A percentile compares a stretch with the other conserved stretches of the same genome.
Conservation (phyloP, 2,888 invertebrate species). For the Dastarcus helophoroides region DNA sequence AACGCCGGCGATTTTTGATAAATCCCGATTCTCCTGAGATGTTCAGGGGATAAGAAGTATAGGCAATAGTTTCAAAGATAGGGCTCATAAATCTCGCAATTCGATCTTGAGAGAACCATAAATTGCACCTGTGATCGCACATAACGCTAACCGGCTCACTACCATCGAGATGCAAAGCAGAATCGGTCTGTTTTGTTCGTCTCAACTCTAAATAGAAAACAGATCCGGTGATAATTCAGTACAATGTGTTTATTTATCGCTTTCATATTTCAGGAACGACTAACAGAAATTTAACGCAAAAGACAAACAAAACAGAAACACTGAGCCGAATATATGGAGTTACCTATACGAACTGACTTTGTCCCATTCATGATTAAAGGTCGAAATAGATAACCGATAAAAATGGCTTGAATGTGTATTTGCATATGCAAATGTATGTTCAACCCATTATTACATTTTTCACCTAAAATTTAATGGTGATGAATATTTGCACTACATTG, state of each 20-base stretch:
- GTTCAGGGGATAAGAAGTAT: slow-evolving; percentile 35
- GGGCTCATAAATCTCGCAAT: slow-evolving; percentile 37
- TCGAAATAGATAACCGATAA: too few species aligned
- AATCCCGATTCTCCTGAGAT: slow-evolving; percentile 34
- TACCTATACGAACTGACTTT: too few species aligned
- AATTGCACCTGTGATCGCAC: slow-evolving; percentile 38
- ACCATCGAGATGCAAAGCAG: slow-evolving; percentile 30
- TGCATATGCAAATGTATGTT: too few species aligned
- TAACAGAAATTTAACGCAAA: too few species aligned
- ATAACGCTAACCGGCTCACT: slow-evolving; percentile 27
- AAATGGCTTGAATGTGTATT: too few species aligned
- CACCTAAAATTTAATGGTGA: too few species aligned
- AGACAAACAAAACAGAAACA: too few species aligned
- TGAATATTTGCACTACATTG: too few species aligned
- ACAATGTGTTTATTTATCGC: slow-evolving; percentile 32
- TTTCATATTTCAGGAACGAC: slow-evolving; percentile 23
- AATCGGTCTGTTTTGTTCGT: slow-evolving; percentile 20
- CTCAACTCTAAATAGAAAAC: slow-evolving; percentile 26
- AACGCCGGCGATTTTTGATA: slow-evolving; percentile 35
- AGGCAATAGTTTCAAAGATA: slow-evolving; percentile 38
- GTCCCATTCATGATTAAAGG: too few species aligned
- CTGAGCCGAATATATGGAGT: too few species aligned
- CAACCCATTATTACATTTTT: too few species aligned
- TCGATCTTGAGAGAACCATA: slow-evolving; percentile 38
- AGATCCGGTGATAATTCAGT: slow-evolving; percentile 30